A percentile compares a stretch with the other conserved stretches of the same genome.
Evolutionary conservation across 2,113 vertebrate genomes (phyloP).

Genomic region (Menura novaehollandiae): DNA sequence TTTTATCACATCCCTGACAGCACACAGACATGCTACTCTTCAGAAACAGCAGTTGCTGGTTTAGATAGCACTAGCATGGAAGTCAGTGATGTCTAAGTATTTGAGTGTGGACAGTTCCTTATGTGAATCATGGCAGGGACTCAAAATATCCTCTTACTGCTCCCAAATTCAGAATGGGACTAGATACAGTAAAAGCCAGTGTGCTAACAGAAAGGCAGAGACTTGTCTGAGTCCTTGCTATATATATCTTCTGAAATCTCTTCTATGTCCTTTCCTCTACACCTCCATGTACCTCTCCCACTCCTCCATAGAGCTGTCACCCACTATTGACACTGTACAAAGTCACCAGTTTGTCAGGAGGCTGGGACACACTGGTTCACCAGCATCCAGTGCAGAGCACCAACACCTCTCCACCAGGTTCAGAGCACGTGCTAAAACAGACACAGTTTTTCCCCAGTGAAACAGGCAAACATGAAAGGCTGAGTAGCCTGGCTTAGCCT

Average conservation of each 20-base stretch:
- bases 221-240: background rate
- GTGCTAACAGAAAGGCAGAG: rapidly evolving
- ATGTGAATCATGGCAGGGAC: background rate
- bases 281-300: background rate
- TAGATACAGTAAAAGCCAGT: background rate
- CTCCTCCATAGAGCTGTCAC: background rate
- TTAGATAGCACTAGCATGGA: background rate
- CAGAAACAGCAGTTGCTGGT: background rate
- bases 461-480: rapidly evolving
- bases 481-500: background rate
- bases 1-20: background rate
- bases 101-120: background rate
- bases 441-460: background rate
- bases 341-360: background rate
- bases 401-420: background rate
- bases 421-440: background rate
- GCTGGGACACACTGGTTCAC: rapidly evolving
- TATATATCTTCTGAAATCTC: background rate
- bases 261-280: background rate
- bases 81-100: background rate
- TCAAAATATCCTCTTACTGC: background rate
- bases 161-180: background rate
- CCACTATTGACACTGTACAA: background rate
- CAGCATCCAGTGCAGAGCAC: background rate
- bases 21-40: background rate